A percentile compares a stretch with the other conserved stretches of the same genome.
Evolutionary conservation across 2,113 vertebrate genomes (phyloP).

Genomic region (Rhagologus leucostigma): DNA sequence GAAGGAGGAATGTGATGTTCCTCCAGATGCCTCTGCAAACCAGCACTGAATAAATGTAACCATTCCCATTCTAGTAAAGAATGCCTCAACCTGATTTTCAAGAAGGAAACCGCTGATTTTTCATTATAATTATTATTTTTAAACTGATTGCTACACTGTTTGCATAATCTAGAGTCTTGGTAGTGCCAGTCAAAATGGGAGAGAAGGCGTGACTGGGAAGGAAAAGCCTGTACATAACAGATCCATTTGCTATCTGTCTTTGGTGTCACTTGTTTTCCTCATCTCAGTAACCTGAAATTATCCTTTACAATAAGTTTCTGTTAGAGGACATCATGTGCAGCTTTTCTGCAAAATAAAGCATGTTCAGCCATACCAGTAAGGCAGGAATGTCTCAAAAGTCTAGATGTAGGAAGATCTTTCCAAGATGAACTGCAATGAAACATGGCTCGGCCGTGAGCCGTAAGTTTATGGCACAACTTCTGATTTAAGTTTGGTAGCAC

Average conservation of each 20-base stretch:
- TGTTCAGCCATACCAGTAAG: slow-evolving; percentile 49
- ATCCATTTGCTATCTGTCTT: not conserved
- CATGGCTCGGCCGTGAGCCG: rapidly evolving
- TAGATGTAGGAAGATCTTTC: slow-evolving; percentile 50
- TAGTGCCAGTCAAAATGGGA: not conserved
- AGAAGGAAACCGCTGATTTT: not conserved
- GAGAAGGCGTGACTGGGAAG: not conserved
- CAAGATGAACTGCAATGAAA: not conserved
- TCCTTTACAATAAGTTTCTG: not conserved
- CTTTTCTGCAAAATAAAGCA: slow-evolving; percentile 9
- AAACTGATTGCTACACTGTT: not conserved
- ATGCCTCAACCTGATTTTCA: not conserved
- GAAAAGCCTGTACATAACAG: not conserved
- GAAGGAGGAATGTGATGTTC: not conserved
- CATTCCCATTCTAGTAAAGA: not conserved
- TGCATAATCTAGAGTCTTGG: not conserved
- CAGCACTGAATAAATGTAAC: not conserved
- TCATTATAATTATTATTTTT: not conserved
- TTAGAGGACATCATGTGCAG: not conserved
- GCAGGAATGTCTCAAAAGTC: slow-evolving; percentile 31
- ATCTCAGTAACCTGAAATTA: not conserved
- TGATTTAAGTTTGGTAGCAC: not conserved
- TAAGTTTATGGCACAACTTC: rapidly evolving
- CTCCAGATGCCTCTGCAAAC: slow-evolving; percentile 12
- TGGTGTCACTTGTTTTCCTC: not conserved